phyloP scores from a whole-genome alignment of 2,797 vertebrate species.

The Eidolon dupreanum region DNA sequence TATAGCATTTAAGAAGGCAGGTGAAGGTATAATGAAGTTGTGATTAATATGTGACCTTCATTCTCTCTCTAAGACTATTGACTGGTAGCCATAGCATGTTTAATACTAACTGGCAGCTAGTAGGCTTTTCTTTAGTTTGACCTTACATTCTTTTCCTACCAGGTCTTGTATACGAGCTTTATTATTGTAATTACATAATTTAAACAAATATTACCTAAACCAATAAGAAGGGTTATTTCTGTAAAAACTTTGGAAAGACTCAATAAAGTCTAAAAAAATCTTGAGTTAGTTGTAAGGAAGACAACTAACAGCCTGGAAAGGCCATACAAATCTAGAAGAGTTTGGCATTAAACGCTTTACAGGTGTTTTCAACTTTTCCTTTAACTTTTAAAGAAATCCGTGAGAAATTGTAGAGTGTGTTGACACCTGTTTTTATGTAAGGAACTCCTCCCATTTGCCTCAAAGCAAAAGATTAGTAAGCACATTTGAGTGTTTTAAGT shows the following conservation, averaged over 20 bases:
- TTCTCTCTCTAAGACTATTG: neutral
- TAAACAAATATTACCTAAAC: neutral
- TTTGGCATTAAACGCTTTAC: neutral
- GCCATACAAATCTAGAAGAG: neutral
- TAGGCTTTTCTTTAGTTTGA: conserved; percentile 14
- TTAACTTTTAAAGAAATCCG: neutral
- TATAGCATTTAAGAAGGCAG: neutral
- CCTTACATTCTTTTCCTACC: neutral
- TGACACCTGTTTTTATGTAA: neutral
- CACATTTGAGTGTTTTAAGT: conserved; percentile 14
- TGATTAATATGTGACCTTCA: neutral
- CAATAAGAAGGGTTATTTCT: neutral
- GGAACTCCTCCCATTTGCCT: neutral
- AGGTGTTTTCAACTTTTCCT: neutral
- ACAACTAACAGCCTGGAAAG: neutral
- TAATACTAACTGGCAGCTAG: neutral
- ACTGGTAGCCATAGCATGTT: neutral
- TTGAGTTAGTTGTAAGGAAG: neutral
- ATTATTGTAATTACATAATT: neutral
- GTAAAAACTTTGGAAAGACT: neutral
- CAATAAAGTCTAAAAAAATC: neutral
- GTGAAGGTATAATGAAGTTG: neutral
- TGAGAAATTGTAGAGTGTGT: neutral
- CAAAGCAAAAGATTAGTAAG: neutral
- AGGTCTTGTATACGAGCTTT: neutral